Percentiles rank a stretch among this genome's conserved stretches.
These are phyloP conservation scores for Electrophaes corylata DNA, from an alignment of 2,888 invertebrate genomes.

Conservation along the genomic window DNA sequence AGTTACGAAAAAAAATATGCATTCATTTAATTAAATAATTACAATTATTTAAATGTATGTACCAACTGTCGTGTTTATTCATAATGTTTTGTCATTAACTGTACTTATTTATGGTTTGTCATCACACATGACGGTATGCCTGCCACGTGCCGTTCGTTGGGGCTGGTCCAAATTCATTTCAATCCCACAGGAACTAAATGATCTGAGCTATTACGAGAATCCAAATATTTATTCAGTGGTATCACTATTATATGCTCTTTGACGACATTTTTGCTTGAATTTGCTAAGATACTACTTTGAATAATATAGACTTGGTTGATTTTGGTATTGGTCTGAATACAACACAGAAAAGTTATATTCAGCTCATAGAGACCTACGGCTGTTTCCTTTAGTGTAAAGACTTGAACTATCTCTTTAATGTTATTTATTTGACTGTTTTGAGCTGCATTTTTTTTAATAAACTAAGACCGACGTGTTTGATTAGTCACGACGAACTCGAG, in stretches of 20 bases:
- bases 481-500: too few relatives aligned
- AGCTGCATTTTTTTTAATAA: too few relatives aligned
- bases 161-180: slow-evolving; percentile 31
- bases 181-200: slow-evolving; percentile 25
- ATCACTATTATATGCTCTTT: slow-evolving; percentile 13
- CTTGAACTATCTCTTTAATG: too few relatives aligned
- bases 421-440: too few relatives aligned
- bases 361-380: too few relatives aligned
- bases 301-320: background rate
- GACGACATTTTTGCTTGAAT: slow-evolving; percentile 15
- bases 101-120: slow-evolving; percentile 11
- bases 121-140: slow-evolving; percentile 6
- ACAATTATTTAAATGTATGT: background rate
- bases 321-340: too few relatives aligned
- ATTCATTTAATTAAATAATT: too few relatives aligned
- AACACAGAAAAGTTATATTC: too few relatives aligned
- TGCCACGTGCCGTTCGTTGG: slow-evolving; percentile 31
- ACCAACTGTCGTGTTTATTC: background rate
- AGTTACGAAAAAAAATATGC: too few relatives aligned
- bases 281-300: background rate
- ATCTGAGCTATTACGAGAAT: slow-evolving; percentile 26
- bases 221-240: slow-evolving; percentile 24
- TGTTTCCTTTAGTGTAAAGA: too few relatives aligned
- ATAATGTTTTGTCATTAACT: background rate
- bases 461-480: too few relatives aligned